Evolutionary conservation across 2,888 invertebrate genomes (phyloP).

Genomic region (Nemapogon koenigi): DNA sequence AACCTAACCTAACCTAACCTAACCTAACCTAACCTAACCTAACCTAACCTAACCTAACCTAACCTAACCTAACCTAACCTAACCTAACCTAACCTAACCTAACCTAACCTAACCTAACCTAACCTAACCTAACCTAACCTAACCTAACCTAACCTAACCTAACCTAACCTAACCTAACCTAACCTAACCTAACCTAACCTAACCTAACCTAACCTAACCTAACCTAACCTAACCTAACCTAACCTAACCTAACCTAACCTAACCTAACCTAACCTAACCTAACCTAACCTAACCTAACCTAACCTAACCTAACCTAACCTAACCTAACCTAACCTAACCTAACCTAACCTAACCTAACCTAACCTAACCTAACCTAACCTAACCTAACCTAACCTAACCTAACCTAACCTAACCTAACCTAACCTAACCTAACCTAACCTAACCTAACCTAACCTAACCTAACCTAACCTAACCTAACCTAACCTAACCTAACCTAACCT

Average conservation of each 20-base stretch:
- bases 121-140: slow-evolving; percentile 11
- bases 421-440: slow-evolving; percentile 10
- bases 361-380: slow-evolving; percentile 9
- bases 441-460: slow-evolving; percentile 13
- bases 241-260: slow-evolving; percentile 11
- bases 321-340: slow-evolving; percentile 16
- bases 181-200: slow-evolving; percentile 11
- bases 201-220: slow-evolving; percentile 13
- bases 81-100: slow-evolving; percentile 15
- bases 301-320: slow-evolving; percentile 14
- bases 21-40: slow-evolving; percentile 15
- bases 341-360: slow-evolving; percentile 12
- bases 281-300: slow-evolving; percentile 14
- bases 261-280: slow-evolving; percentile 14
- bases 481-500: slow-evolving; percentile 12
- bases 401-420: slow-evolving; percentile 9
- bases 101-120: slow-evolving; percentile 13
- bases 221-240: slow-evolving; percentile 15
- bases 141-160: slow-evolving; percentile 12
- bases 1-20: slow-evolving; percentile 7
- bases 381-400: slow-evolving; percentile 7
- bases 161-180: slow-evolving; percentile 13
- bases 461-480: slow-evolving; percentile 14
- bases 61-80: slow-evolving; percentile 13
- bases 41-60: slow-evolving; percentile 14